Base-by-base conservation (phyloP, 2,113 vertebrate genomes). In the Thermophis baileyi region DNA sequence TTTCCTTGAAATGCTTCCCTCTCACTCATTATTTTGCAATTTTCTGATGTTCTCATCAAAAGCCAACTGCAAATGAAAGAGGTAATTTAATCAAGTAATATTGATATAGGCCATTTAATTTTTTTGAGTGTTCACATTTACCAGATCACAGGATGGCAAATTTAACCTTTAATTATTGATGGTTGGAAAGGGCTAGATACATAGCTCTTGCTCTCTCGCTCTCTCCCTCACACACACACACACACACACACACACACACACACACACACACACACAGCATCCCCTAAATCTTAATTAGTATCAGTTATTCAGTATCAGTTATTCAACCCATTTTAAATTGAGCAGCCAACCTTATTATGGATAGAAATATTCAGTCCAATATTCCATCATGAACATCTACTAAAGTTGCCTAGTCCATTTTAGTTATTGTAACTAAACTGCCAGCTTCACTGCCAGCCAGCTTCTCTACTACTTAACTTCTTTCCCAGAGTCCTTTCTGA, bases 81-180 rank as follows among this genome's bases (percentile, higher is more conserved):
- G 25, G 95, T 86, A 85, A 11, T 95, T 94, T 95, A 96, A 93
- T 94, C 94, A 92, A 93, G 54, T 89, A 46, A 69, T 53, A 50
- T 93, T 94, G 92, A 94, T 93, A 95, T 89, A 93, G 94, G 53
- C 49, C 90, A 74, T 95, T 95, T 96, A 87, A 95, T 96, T 97
- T 93, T 92, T 93, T 91, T 94, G 91, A 93, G 89, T 94, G 93
- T 94, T 95, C 95, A 35, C 87, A 93, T 93, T 94, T 94, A 89
- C 63, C 91, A 89, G 94, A 85, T 63, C 51, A 88, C 57, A 46
- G 63, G 94, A 95, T 47, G 46, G 88, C 85, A 92, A 49, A 53
- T 30, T 27, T 94, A 95, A 90, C 85, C 91, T 57, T 60, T 94
- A 87, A 25, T 94, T 95, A 95, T 91, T 94, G 57, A 91, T 91